phyloP scores from a whole-genome alignment of 2,113 vertebrate genomes.

The Ictidomys tridecemlineatus region DNA sequence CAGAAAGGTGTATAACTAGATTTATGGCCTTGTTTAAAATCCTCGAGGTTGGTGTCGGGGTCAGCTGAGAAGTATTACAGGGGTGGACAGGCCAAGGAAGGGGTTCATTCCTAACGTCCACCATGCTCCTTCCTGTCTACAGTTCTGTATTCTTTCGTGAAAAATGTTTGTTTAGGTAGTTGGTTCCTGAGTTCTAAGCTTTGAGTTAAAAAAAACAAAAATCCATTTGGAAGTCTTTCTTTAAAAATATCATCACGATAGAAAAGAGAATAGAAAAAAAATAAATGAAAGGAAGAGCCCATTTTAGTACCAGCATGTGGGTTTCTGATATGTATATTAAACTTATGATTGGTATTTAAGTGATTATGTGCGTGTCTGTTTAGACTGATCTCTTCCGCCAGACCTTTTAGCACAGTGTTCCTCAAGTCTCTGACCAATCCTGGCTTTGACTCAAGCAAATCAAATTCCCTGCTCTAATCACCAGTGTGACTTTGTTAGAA shows the following conservation, averaged over 20 bases:
- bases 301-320: background rate
- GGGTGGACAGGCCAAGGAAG: background rate
- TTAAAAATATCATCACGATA: conserved; percentile 15
- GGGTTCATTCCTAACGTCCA: background rate
- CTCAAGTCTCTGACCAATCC: background rate
- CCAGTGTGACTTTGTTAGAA: background rate
- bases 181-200: conserved; percentile 23
- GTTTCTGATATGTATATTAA: background rate
- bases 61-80: background rate
- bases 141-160: background rate
- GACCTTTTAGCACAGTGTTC: background rate
- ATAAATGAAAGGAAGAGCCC: background rate
- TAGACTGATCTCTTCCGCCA: background rate
- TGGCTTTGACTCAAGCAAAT: background rate
- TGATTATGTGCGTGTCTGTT: background rate
- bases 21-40: background rate
- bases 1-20: background rate
- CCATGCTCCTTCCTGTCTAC: background rate
- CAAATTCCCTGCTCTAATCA: background rate
- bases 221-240: background rate
- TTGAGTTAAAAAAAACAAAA: background rate
- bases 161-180: conserved; percentile 27
- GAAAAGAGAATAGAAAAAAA: conserved; percentile 49
- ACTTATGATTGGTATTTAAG: background rate
- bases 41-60: background rate